phyloP scores from a whole-genome alignment of 1,140 invertebrate species.

The Diachasmimorpha longicaudata region DNA sequence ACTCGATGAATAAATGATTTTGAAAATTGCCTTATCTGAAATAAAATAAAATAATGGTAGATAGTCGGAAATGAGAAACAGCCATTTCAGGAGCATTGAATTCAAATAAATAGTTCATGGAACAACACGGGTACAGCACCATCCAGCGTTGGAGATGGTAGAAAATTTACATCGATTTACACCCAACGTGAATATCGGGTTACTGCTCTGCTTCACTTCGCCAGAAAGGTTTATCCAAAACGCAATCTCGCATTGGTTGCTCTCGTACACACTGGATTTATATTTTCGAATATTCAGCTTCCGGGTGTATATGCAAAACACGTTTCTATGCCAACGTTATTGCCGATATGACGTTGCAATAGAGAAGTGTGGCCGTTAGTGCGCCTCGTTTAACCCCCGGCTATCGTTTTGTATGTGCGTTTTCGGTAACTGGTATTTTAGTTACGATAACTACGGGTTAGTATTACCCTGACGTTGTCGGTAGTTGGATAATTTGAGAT shows the following conservation, averaged over 20 bases:
- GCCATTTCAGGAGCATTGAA: neutral
- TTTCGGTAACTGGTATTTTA: conserved; percentile 3
- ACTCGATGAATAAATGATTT: no score
- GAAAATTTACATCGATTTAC: conserved; percentile 27
- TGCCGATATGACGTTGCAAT: neutral
- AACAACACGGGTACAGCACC: neutral
- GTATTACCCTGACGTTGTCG: neutral
- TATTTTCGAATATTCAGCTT: conserved; percentile 29
- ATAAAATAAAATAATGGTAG: neutral
- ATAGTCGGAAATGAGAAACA: neutral
- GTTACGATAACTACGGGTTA: conserved; percentile 12
- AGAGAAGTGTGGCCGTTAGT: conserved; percentile 1
- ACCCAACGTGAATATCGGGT: conserved; percentile 21
- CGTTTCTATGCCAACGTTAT: conserved; percentile 11
- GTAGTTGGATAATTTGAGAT: conserved; percentile 19
- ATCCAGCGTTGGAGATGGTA: neutral
- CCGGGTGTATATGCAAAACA: conserved; percentile 22
- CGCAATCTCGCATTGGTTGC: conserved; percentile 19
- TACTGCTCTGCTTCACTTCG: conserved; percentile 11
- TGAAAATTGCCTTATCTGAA: no score
- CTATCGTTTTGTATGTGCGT: neutral
- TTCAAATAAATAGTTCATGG: neutral
- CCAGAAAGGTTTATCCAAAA: conserved; percentile 24
- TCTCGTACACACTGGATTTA: conserved; percentile 13
- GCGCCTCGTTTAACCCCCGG: conserved; percentile 5